phyloP scores from a whole-genome alignment of 2,797 vertebrate genomes.

The Enteromius trimaculatus region DNA sequence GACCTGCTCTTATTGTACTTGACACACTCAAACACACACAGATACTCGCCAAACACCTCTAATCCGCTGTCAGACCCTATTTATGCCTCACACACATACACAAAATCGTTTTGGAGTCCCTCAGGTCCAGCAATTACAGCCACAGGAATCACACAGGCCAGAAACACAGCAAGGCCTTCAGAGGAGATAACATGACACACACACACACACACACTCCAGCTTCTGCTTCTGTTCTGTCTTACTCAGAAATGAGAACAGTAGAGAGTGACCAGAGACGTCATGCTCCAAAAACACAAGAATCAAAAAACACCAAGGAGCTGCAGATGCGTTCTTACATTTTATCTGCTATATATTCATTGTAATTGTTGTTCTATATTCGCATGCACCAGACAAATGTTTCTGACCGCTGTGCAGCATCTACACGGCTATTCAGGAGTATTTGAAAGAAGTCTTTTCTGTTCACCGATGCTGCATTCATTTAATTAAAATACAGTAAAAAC shows the following conservation, averaged over 20 bases:
- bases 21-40: slow-evolving; percentile 54
- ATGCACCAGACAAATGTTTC: background rate
- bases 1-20: slow-evolving; percentile 63
- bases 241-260: background rate
- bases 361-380: background rate
- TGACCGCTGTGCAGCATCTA: background rate
- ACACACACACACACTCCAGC: slow-evolving; percentile 24
- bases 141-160: slow-evolving; percentile 44
- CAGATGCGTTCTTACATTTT: background rate
- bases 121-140: slow-evolving; percentile 55
- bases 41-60: slow-evolving; percentile 57
- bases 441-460: background rate
- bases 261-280: background rate
- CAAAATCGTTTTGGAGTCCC: slow-evolving; percentile 42
- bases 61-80: slow-evolving; percentile 70
- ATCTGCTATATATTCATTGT: background rate
- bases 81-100: slow-evolving; percentile 57
- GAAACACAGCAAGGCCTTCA: slow-evolving; percentile 53
- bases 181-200: slow-evolving; percentile 55
- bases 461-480: background rate
- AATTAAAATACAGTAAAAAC: background rate
- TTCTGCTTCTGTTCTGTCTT: slow-evolving; percentile 7
- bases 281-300: background rate
- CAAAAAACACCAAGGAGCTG: background rate
- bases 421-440: background rate